Evolutionary conservation across 1,140 invertebrate genomes (phyloP).

Genomic region (Nymphalis io): DNA sequence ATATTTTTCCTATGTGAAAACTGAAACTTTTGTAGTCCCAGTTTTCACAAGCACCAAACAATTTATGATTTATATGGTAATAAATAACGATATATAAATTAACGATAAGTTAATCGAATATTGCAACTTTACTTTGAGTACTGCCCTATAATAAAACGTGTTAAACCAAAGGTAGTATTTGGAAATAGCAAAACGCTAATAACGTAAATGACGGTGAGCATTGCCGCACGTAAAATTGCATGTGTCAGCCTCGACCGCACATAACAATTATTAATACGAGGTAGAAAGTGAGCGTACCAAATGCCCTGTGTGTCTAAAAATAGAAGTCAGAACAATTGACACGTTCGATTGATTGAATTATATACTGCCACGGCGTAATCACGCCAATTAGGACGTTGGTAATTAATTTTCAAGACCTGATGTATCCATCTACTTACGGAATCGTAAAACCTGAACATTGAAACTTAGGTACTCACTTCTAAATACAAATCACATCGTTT

Average conservation of each 20-base stretch:
- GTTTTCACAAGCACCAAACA: no score
- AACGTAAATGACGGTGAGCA: slow-evolving; percentile 67
- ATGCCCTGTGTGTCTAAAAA: slow-evolving; percentile 60
- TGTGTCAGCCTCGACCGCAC: slow-evolving; percentile 63
- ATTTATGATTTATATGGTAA: no score
- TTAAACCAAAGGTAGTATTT: not conserved
- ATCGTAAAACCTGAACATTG: no score
- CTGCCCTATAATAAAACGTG: not conserved
- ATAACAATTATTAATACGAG: slow-evolving; percentile 74
- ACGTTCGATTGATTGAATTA: slow-evolving; percentile 49
- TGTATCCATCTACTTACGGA: not conserved
- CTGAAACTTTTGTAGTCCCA: no score
- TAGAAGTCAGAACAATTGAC: slow-evolving; percentile 62
- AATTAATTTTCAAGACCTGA: slow-evolving; percentile 4
- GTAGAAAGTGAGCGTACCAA: slow-evolving; percentile 73
- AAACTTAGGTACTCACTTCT: no score
- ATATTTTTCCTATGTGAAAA: no score
- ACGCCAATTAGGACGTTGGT: slow-evolving; percentile 16
- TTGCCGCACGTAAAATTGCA: slow-evolving; percentile 79
- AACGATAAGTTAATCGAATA: no score
- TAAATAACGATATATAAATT: no score
- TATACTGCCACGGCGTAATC: slow-evolving; percentile 26
- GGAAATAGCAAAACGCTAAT: slow-evolving; percentile 21
- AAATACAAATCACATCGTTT: no score
- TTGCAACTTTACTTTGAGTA: not conserved